Conservation (phyloP, 2,113 vertebrate genomes). For the Oryzias melastigma region DNA sequence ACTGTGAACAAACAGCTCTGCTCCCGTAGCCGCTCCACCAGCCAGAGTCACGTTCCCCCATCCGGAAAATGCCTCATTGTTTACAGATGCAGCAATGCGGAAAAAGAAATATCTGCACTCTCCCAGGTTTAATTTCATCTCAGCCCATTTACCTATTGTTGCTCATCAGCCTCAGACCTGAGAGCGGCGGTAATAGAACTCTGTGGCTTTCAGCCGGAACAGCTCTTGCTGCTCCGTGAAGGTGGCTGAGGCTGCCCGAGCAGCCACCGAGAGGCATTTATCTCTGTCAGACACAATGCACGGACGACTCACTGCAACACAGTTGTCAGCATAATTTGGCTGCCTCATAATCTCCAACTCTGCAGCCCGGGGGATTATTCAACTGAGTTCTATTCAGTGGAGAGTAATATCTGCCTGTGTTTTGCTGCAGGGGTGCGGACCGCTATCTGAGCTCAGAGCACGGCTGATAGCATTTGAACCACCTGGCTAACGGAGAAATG, state of each 20-base stretch:
- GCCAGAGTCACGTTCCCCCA: slow-evolving; percentile 14
- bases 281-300: slow-evolving; percentile 59
- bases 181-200: slow-evolving; percentile 39
- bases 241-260: slow-evolving; percentile 45
- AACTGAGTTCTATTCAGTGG: slow-evolving; percentile 52
- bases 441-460: slow-evolving; percentile 32
- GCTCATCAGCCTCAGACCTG: slow-evolving; percentile 50
- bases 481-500: slow-evolving; percentile 41
- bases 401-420: slow-evolving; percentile 51
- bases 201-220: slow-evolving; percentile 37
- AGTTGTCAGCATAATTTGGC: slow-evolving; percentile 71
- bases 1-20: slow-evolving; percentile 50
- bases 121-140: slow-evolving; percentile 51
- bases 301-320: slow-evolving; percentile 52
- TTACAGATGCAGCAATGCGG: slow-evolving; percentile 57
- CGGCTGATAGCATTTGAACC: slow-evolving; percentile 37
- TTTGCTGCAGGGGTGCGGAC: slow-evolving; percentile 39
- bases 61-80: slow-evolving; percentile 51
- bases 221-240: slow-evolving; percentile 40
- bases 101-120: slow-evolving; percentile 48
- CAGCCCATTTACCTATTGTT: slow-evolving; percentile 47
- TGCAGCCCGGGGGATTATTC: slow-evolving; percentile 63
- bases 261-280: slow-evolving; percentile 59
- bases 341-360: slow-evolving; percentile 56
- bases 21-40: slow-evolving; percentile 31